phyloP scores from a whole-genome alignment of 2,888 invertebrate species.

The Conchocele bisecta region DNA sequence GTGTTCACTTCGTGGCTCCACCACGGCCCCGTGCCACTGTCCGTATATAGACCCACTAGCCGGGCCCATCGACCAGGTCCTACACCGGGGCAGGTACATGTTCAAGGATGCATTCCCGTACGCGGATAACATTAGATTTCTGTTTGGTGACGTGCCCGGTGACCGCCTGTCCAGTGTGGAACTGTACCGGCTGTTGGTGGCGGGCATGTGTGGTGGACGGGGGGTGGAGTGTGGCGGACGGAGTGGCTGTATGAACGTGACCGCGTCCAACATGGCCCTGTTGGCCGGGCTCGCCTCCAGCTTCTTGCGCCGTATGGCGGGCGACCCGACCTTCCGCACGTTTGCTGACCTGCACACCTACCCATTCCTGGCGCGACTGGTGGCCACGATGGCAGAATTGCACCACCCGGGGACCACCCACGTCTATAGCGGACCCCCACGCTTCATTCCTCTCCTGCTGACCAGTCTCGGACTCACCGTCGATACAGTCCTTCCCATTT shows the following conservation, averaged over 20 bases:
- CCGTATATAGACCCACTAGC: conserved; percentile 11
- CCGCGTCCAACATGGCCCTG: not conserved
- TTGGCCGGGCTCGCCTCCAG: not conserved
- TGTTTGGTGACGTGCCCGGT: conserved; percentile 19
- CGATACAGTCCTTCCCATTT: conserved; percentile 27
- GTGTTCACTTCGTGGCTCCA: conserved; percentile 24
- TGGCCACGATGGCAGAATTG: not conserved
- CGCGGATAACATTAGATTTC: conserved; percentile 1
- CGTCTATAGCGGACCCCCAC: conserved; percentile 35
- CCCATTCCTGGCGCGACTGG: conserved; percentile 44
- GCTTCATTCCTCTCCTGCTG: conserved; percentile 29
- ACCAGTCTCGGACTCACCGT: conserved; percentile 35
- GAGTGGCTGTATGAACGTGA: not conserved
- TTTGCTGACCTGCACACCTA: conserved; percentile 40
- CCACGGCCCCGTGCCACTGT: conserved; percentile 35
- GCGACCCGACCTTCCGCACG: conserved; percentile 34
- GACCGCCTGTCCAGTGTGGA: not conserved
- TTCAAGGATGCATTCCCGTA: conserved; percentile 42
- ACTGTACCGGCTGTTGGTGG: not conserved
- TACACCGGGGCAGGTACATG: conserved; percentile 33
- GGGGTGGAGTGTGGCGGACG: not conserved
- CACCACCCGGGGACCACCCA: conserved; percentile 9
- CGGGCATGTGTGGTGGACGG: not conserved
- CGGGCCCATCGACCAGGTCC: conserved; percentile 27
- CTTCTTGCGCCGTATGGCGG: conserved; percentile 15